A percentile compares a stretch with the other conserved stretches of the same genome.
These are phyloP conservation scores for Choristoneura rosaceana DNA, from an alignment of 2,888 invertebrate genomes.

Conservation along the genomic window DNA sequence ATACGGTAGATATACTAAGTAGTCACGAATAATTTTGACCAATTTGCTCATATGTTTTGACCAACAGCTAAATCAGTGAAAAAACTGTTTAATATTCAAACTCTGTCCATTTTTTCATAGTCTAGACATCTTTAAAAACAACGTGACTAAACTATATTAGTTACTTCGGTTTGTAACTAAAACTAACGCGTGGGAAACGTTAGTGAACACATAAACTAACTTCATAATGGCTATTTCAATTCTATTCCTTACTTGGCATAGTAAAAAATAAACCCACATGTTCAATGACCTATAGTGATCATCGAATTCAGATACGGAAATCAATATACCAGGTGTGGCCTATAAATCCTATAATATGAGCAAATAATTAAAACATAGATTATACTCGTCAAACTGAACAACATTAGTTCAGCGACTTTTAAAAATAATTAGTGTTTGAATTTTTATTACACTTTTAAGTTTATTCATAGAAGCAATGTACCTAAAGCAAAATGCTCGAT, in stretches of 20 bases:
- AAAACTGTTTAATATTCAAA: not conserved
- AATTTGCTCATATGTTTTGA: not conserved
- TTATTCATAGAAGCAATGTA: too few species aligned
- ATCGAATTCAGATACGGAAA: conserved; percentile 8
- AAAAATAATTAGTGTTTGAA: too few species aligned
- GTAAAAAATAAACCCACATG: not conserved
- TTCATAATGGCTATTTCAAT: conserved; percentile 2
- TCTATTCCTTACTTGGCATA: not conserved
- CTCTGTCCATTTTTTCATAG: not conserved
- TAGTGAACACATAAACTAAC: conserved; percentile 13
- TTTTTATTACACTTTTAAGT: too few species aligned
- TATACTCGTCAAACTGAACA: too few species aligned
- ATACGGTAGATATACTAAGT: not conserved
- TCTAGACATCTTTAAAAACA: not conserved
- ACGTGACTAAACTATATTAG: not conserved
- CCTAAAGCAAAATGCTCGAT: too few species aligned
- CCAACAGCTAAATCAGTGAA: not conserved
- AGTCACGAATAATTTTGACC: not conserved
- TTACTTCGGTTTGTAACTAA: not conserved
- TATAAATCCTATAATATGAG: too few species aligned
- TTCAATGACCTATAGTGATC: too few species aligned
- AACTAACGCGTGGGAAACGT: conserved; percentile 11
- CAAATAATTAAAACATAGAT: too few species aligned
- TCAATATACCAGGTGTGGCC: not conserved
- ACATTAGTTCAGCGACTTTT: too few species aligned